A percentile compares a stretch with the other conserved stretches of the same genome.
Evolutionary conservation across 2,113 vertebrate genomes (phyloP).

Genomic region (Lepus europaeus): DNA sequence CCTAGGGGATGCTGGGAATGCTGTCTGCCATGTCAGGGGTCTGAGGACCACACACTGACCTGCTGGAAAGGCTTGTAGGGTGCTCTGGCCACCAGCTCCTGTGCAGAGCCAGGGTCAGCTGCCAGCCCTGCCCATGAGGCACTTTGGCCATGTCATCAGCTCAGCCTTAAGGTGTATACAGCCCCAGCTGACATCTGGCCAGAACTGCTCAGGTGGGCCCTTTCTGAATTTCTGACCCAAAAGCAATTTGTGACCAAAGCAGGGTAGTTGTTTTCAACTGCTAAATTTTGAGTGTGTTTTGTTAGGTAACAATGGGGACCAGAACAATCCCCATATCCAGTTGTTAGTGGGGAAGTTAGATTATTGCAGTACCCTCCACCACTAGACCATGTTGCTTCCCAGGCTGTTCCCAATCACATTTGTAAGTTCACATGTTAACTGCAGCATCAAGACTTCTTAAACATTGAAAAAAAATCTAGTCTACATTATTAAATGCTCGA

Average conservation of each 20-base stretch:
- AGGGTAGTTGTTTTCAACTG: neutral
- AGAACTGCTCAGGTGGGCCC: neutral
- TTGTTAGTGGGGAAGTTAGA: neutral
- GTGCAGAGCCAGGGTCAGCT: neutral
- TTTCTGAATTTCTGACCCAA: neutral
- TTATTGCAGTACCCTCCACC: neutral
- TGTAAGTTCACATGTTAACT: neutral
- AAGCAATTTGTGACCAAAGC: neutral
- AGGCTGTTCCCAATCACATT: neutral
- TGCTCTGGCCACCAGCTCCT: neutral
- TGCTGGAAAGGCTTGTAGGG: neutral
- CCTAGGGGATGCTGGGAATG: neutral
- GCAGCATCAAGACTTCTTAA: neutral
- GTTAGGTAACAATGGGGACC: neutral
- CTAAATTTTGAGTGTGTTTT: neutral
- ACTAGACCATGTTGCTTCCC: neutral
- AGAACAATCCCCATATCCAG: neutral
- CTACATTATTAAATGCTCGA: neutral
- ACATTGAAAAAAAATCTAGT: neutral
- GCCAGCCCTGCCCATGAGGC: fast-evolving
- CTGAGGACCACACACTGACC: neutral
- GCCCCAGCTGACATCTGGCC: neutral
- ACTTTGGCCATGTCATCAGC: neutral
- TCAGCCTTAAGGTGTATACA: neutral
- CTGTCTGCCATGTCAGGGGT: neutral